Conservation (phyloP, 1,140 invertebrate species). For the Lepeophtheirus salmonis region DNA sequence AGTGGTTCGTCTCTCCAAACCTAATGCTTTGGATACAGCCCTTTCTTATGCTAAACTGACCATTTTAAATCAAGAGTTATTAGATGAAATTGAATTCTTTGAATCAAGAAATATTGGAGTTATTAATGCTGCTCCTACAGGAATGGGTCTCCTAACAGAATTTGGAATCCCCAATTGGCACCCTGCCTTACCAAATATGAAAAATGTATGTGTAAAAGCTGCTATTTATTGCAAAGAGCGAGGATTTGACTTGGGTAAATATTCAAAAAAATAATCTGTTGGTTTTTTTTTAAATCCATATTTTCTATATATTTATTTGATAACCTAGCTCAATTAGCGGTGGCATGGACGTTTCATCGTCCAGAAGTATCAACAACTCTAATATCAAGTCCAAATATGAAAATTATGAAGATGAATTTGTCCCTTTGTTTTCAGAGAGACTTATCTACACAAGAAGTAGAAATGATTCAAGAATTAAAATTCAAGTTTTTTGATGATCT, state of each 20-base stretch:
- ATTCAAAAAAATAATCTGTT: too few species aligned
- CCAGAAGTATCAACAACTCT: slow-evolving; percentile 21
- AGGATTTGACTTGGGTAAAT: slow-evolving; percentile 19
- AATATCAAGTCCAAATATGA: slow-evolving; percentile 20
- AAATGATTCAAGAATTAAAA: slow-evolving; percentile 16
- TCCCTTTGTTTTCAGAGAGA: slow-evolving; percentile 15
- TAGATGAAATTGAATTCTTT: slow-evolving; percentile 24
- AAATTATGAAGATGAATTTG: slow-evolving; percentile 21
- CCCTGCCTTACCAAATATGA: slow-evolving; percentile 46
- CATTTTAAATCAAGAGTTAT: slow-evolving; percentile 13
- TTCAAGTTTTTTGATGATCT: slow-evolving; percentile 16
- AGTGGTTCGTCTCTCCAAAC: slow-evolving; percentile 42
- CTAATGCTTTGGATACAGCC: slow-evolving; percentile 44
- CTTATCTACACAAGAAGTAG: slow-evolving; percentile 12
- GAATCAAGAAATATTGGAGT: slow-evolving; percentile 51
- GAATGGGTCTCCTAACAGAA: slow-evolving; percentile 60
- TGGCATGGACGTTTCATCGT: slow-evolving; percentile 17
- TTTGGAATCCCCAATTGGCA: slow-evolving; percentile 60
- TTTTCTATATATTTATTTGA: background rate
- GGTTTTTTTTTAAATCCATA: background rate
- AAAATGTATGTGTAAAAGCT: slow-evolving; percentile 32
- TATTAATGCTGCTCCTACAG: slow-evolving; percentile 56
- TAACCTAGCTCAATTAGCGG: slow-evolving; percentile 13
- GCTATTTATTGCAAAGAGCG: slow-evolving; percentile 26
- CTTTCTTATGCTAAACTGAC: slow-evolving; percentile 32